phyloP scores from a whole-genome alignment of 92 coral and sea anemone species.

The Muricea muricata region DNA sequence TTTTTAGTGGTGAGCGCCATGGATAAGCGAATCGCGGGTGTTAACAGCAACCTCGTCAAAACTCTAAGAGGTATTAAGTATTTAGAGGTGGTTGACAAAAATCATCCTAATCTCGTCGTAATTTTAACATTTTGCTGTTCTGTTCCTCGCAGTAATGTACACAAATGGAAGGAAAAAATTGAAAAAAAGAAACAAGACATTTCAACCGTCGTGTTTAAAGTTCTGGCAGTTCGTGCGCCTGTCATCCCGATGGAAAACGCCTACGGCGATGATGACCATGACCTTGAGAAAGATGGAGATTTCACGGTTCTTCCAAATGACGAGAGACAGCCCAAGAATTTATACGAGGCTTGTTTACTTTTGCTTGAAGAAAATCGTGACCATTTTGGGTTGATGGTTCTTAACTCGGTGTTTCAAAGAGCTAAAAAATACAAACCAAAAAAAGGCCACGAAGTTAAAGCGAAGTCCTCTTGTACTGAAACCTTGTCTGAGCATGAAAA shows the following conservation, averaged over 20 bases:
- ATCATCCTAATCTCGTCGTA: background rate
- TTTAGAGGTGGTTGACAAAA: background rate
- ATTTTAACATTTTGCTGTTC: slow-evolving; percentile 20
- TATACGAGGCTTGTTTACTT: slow-evolving; percentile 4
- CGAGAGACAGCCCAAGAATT: slow-evolving; percentile 4
- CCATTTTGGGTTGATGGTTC: background rate
- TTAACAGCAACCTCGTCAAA: background rate
- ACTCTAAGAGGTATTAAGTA: slow-evolving; percentile 1
- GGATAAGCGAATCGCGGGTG: background rate
- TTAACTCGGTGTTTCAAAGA: background rate
- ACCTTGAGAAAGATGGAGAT: slow-evolving; percentile 1
- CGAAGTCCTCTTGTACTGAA: background rate
- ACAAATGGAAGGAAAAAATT: slow-evolving; percentile 11
- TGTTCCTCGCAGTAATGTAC: background rate
- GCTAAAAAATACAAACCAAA: background rate
- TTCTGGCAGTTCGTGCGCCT: background rate
- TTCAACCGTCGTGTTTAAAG: background rate
- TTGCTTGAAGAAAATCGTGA: background rate
- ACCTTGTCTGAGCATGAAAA: background rate
- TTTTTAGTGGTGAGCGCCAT: slow-evolving; percentile 3
- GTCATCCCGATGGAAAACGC: slow-evolving; percentile 11
- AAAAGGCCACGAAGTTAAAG: background rate
- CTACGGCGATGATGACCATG: background rate
- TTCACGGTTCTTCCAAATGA: slow-evolving; percentile 10
- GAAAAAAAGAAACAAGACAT: slow-evolving; percentile 4